A percentile compares a stretch with the other conserved stretches of the same genome.
These are phyloP conservation scores for Cettia cetti DNA, from an alignment of 2,113 vertebrate genomes.

Conservation along the genomic window DNA sequence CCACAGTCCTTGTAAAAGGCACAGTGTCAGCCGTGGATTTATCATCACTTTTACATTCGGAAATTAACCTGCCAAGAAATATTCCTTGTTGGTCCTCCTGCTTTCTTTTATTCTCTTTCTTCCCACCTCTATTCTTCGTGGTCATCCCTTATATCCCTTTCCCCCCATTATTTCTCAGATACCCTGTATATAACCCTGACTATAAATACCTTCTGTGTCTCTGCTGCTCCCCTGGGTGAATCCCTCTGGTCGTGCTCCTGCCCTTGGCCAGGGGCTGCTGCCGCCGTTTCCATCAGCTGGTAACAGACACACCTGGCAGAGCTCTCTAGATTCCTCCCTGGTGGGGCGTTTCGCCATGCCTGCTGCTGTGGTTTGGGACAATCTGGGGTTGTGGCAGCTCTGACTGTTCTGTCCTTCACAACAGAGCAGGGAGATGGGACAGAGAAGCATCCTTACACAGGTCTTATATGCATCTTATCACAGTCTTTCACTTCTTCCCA, in stretches of 20 bases:
- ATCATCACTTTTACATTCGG: background rate
- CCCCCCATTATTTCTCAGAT: background rate
- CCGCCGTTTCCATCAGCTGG: background rate
- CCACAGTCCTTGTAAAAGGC: background rate
- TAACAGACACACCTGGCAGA: background rate
- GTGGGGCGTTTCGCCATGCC: background rate
- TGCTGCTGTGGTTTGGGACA: background rate
- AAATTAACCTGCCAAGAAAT: background rate
- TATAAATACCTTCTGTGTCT: background rate
- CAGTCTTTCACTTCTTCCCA: background rate
- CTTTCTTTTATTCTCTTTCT: background rate
- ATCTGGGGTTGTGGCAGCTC: background rate
- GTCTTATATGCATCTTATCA: background rate
- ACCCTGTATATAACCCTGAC: background rate
- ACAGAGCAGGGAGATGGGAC: background rate
- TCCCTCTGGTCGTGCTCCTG: background rate
- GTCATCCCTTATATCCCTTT: background rate
- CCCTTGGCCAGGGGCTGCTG: background rate
- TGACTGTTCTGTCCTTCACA: background rate
- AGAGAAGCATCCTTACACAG: background rate
- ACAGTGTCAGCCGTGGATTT: background rate
- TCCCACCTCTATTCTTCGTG: background rate
- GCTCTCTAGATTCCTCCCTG: background rate
- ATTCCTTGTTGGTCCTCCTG: background rate
- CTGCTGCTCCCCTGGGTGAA: background rate